phyloP scores from a whole-genome alignment of 2,888 invertebrate species.

The Spisula solida region DNA sequence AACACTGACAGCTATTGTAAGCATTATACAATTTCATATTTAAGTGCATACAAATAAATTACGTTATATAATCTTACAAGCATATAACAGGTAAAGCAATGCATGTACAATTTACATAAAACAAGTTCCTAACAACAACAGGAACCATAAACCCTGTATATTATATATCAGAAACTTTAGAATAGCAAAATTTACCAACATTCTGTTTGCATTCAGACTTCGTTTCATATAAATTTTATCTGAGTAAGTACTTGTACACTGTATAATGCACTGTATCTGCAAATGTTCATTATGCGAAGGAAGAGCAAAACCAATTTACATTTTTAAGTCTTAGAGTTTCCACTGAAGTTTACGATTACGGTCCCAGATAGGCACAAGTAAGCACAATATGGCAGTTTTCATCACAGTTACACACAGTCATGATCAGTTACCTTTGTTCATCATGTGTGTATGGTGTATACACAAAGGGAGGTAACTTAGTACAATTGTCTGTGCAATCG shows the following conservation, averaged over 20 bases:
- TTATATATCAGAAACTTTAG: not conserved
- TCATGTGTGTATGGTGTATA: too few relatives aligned
- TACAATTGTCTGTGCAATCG: too few relatives aligned
- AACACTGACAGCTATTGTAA: not conserved
- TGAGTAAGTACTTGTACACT: not conserved
- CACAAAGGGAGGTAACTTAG: too few relatives aligned
- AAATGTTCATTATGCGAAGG: not conserved
- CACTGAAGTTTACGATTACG: too few relatives aligned
- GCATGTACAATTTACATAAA: not conserved
- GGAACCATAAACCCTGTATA: not conserved
- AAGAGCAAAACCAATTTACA: too few relatives aligned
- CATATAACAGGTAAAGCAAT: not conserved
- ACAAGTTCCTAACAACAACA: not conserved
- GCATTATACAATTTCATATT: not conserved
- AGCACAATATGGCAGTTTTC: too few relatives aligned
- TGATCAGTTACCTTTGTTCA: too few relatives aligned
- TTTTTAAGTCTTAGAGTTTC: too few relatives aligned
- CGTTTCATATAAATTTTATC: not conserved
- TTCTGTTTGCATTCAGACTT: not conserved
- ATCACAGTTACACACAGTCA: too few relatives aligned
- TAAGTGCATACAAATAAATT: not conserved
- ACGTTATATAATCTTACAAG: not conserved
- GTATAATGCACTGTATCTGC: not conserved
- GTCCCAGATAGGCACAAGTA: too few relatives aligned
- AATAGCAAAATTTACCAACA: not conserved